A percentile compares a stretch with the other conserved stretches of the same genome.
These are phyloP conservation scores for Scelioninae gen. 1 DNA, from an alignment of 2,888 invertebrate genomes.

Conservation along the genomic window DNA sequence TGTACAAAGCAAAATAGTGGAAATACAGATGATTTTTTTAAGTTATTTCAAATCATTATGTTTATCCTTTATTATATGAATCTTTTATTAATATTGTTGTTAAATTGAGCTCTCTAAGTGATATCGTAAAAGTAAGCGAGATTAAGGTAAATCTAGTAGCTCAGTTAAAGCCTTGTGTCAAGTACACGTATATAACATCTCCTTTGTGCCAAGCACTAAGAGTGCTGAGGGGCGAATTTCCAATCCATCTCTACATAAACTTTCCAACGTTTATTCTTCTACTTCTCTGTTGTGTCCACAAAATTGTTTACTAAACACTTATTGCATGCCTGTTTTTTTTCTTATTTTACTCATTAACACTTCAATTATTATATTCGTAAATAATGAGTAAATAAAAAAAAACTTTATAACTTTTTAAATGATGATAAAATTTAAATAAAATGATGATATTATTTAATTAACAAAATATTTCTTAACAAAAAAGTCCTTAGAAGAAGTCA, in stretches of 20 bases:
- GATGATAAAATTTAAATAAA: no score
- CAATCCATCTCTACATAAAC: slow-evolving; percentile 59
- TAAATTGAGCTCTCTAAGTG: slow-evolving; percentile 5
- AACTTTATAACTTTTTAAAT: no score
- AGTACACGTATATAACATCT: slow-evolving; percentile 61
- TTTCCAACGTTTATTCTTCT: slow-evolving; percentile 56
- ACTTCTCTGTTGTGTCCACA: slow-evolving; percentile 35
- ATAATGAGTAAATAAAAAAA: no score
- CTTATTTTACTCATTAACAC: slow-evolving; percentile 23
- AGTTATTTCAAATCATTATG: not conserved
- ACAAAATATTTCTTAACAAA: no score
- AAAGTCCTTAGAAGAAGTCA: no score
- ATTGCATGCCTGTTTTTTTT: slow-evolving; percentile 12
- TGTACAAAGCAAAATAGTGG: no score
- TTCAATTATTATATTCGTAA: not conserved
- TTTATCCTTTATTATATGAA: slow-evolving; percentile 14
- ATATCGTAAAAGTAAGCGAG: slow-evolving; percentile 54
- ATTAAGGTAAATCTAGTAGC: slow-evolving; percentile 64
- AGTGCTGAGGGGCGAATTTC: slow-evolving; percentile 55
- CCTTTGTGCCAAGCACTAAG: slow-evolving; percentile 56
- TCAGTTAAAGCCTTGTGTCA: slow-evolving; percentile 58
- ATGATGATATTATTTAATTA: no score
- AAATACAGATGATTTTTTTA: no score
- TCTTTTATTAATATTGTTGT: slow-evolving; percentile 22
- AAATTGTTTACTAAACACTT: slow-evolving; percentile 58